Evolutionary conservation across 2,113 vertebrate genomes (phyloP).

Genomic region (Engraulis encrasicolus): DNA sequence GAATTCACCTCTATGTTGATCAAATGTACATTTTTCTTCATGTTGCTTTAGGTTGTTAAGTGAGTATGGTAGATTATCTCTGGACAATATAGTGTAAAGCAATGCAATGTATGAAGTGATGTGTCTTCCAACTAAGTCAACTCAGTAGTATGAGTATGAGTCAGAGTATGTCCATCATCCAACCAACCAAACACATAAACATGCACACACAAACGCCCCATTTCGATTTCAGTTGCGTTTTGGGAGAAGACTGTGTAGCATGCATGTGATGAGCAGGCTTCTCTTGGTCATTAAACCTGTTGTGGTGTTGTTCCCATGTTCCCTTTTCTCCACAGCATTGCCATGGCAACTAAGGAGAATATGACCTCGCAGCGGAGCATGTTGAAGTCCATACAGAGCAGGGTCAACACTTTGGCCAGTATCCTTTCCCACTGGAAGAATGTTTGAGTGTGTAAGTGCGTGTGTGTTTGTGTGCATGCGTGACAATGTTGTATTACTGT

Average conservation of each 20-base stretch:
- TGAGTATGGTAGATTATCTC: too few species aligned
- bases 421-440: slow-evolving; percentile 93
- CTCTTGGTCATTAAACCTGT: neutral
- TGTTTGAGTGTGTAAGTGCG: neutral
- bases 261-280: neutral
- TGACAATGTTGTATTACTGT: too few species aligned
- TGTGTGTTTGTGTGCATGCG: neutral
- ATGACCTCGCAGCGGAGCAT: slow-evolving; percentile 95
- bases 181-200: neutral
- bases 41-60: too few species aligned
- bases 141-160: neutral
- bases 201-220: neutral
- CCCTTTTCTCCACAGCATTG: slow-evolving; percentile 82
- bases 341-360: slow-evolving; percentile 99
- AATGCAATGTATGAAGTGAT: neutral
- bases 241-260: neutral
- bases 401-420: slow-evolving; percentile 98
- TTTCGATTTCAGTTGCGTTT: neutral
- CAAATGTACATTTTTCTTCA: too few species aligned
- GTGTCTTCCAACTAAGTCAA: neutral
- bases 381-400: slow-evolving; percentile 96
- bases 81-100: too few species aligned
- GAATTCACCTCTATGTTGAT: too few species aligned
- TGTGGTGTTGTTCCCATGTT: slow-evolving; percentile 15
- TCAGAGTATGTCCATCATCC: neutral